phyloP scores from a whole-genome alignment of 2,888 invertebrate genomes.

The Tryphoninae sp. region DNA sequence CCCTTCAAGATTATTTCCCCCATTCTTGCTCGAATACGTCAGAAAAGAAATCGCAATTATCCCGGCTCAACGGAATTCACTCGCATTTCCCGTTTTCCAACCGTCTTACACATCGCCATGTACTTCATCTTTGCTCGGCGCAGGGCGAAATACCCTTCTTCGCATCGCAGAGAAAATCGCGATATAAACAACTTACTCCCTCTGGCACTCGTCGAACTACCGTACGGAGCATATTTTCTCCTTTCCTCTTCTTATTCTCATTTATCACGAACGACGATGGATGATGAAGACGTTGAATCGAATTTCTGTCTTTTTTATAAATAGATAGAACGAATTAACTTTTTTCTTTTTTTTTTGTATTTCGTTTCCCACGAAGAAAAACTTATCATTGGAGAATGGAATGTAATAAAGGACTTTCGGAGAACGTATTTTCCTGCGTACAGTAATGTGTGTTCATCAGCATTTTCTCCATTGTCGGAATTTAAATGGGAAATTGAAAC shows the following conservation, averaged over 20 bases:
- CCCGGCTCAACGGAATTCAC: constrained; percentile 49
- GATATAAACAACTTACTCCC: no score
- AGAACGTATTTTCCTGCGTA: neutral
- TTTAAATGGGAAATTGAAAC: no score
- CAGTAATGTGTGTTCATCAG: neutral
- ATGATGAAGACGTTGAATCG: neutral
- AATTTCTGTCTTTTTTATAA: neutral
- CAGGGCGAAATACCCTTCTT: neutral
- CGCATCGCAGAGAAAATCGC: neutral
- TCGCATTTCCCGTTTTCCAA: constrained; percentile 47
- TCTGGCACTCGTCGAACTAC: no score
- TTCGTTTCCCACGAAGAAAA: neutral
- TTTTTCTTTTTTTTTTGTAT: no score
- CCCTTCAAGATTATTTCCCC: constrained; percentile 30
- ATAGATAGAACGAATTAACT: constrained; percentile 4
- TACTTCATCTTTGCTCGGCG: constrained; percentile 36
- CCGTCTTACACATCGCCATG: neutral
- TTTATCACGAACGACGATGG: constrained; percentile 23
- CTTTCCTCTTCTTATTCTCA: constrained; percentile 3
- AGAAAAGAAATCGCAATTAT: constrained; percentile 59
- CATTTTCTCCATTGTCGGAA: neutral
- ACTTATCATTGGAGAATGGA: neutral
- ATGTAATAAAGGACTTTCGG: neutral
- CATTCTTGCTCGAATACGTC: constrained; percentile 21
- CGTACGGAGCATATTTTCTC: constrained; percentile 1